Conservation (phyloP, 2,888 invertebrate species). For the Lucinisca nassula region DNA sequence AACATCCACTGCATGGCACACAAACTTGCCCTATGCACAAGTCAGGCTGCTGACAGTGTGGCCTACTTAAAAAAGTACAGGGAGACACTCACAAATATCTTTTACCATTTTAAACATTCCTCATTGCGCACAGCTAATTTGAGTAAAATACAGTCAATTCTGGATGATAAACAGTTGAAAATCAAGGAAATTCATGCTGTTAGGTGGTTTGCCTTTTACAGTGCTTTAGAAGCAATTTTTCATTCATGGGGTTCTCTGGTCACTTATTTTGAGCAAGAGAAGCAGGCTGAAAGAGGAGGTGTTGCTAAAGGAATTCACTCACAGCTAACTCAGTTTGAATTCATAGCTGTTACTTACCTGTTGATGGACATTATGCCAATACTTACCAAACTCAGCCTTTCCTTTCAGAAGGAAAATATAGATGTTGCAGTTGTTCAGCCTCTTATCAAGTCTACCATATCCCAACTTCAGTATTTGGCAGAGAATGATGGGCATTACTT, state of each 20-base stretch:
- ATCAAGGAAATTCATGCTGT: conserved; percentile 27
- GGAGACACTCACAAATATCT: conserved; percentile 17
- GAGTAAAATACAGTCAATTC: conserved; percentile 22
- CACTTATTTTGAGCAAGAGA: not conserved
- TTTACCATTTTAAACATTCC: conserved; percentile 17
- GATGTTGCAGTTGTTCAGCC: no score
- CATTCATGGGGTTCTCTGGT: conserved; percentile 14
- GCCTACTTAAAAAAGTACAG: conserved; percentile 11
- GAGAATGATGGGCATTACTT: no score
- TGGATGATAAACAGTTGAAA: conserved; percentile 7
- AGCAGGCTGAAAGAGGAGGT: no score
- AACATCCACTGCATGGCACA: conserved; percentile 40
- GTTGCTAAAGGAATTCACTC: no score
- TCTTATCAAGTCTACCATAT: no score
- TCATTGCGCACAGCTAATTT: not conserved
- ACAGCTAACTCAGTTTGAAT: no score
- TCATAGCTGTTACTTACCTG: no score
- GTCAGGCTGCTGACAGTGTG: conserved; percentile 24
- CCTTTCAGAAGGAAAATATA: no score
- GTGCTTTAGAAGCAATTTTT: conserved; percentile 22
- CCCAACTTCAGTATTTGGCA: no score
- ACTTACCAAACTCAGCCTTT: no score
- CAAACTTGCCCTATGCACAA: conserved; percentile 11
- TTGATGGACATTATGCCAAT: no score
- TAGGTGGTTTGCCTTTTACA: conserved; percentile 34